A percentile compares a stretch with the other conserved stretches of the same genome.
Evolutionary conservation across 2,113 vertebrate genomes (phyloP).

Genomic region (Dasyurus viverrinus): DNA sequence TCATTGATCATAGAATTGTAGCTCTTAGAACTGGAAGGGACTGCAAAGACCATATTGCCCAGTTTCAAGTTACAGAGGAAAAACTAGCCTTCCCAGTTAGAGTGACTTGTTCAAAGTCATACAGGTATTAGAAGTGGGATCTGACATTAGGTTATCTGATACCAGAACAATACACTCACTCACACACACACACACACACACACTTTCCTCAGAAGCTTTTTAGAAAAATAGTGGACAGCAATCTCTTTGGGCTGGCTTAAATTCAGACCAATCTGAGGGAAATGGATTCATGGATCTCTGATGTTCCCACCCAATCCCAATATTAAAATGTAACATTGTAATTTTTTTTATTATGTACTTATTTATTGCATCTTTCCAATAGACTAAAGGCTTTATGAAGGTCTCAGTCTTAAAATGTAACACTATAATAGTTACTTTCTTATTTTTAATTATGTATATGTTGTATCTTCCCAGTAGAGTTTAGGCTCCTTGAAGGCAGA

Average conservation of each 20-base stretch:
- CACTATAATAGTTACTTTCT: background rate
- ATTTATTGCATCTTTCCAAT: no score
- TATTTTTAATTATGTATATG: background rate
- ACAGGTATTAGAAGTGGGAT: background rate
- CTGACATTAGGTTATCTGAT: background rate
- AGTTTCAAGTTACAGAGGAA: background rate
- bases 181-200: no score
- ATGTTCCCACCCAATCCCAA: no score
- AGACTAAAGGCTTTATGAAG: background rate
- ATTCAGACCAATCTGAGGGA: background rate
- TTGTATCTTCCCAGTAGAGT: background rate
- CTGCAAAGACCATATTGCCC: background rate
- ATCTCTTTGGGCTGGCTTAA: background rate
- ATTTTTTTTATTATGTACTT: no score
- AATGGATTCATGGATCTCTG: background rate
- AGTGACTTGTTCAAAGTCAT: background rate
- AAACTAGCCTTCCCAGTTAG: background rate
- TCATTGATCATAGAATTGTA: background rate
- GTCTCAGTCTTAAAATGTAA: background rate
- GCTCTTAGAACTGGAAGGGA: background rate
- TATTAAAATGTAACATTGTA: no score
- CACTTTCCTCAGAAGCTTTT: background rate
- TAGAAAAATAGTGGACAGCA: background rate
- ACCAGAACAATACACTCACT: background rate
- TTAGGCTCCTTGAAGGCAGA: background rate